Base-by-base conservation (phyloP, 2,113 vertebrate species). In the Syngnathus typhle region DNA sequence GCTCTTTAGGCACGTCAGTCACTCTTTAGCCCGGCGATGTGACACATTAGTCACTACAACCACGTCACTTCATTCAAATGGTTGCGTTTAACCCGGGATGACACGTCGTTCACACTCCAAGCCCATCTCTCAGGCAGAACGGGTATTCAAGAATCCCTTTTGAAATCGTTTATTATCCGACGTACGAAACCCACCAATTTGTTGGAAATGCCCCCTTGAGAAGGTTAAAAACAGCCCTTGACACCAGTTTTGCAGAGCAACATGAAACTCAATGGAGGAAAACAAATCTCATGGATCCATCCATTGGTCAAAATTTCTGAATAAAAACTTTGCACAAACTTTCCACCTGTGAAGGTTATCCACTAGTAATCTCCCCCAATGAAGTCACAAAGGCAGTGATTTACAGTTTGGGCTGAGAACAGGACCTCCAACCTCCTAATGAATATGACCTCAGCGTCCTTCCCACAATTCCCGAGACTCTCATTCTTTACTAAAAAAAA, bases 371-470 rank as follows among this genome's bases (percentile, higher is more conserved):
- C 69, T 83, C 72, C 66, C 19, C 43, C 79, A 27, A 18, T 82
- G 64, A 88, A 79, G 81, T 81, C 81, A 83, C 74, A 85, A 85
- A 83, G 62, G 36, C 5, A 38, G 23, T 43, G 67, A 77, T 76
- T 69, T 75, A 75, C 73, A 78, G 77, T 60, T 79, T 82, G 81
- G 79, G 77, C 68, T 68, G 36, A 47, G 68, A 83, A 70, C 68
- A 62, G 70, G 75, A 70, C 72, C 72, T 88, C 78, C 76, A 83
- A 77, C 80, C 77, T 80, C 77, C 80, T 84, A 82, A 82, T 86
- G 83, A 85, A 85, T 82, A 76, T 86, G 84, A 77, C 79, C 81
- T 81, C 79, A 15, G 65, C 78, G 64, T 78, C 77, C 82, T 80
- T 83, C 77, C 78, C 80, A 82, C 77, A 84, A 86, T 78, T 84